A percentile compares a stretch with the other conserved stretches of the same genome.
Evolutionary conservation across 2,113 vertebrate species (phyloP).

Genomic region (Anguilla japonica): DNA sequence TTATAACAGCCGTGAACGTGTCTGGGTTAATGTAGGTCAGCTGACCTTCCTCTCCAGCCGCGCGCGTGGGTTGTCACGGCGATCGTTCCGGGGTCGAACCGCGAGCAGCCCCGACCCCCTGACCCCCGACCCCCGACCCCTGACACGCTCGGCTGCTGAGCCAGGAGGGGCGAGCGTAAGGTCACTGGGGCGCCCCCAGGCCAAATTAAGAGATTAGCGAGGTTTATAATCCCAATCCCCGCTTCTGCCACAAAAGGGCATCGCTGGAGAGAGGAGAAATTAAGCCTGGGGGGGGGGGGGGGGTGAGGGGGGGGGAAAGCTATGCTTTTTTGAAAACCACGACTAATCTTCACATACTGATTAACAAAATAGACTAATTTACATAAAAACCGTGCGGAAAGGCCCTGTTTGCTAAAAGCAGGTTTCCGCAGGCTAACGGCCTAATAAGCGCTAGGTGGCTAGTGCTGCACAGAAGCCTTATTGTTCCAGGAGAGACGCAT

Average conservation of each 20-base stretch:
- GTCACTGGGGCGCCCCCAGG: not conserved
- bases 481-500: not conserved
- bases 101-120: not conserved
- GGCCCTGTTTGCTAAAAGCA: not conserved
- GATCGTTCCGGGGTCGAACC: not conserved
- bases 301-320: not conserved
- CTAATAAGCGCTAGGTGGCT: not conserved
- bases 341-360: not conserved
- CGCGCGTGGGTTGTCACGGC: not conserved
- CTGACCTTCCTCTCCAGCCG: not conserved
- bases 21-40: conserved; percentile 5
- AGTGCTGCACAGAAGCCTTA: not conserved
- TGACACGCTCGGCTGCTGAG: not conserved
- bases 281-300: not conserved
- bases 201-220: not conserved
- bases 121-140: not conserved
- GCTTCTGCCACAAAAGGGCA: not conserved
- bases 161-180: not conserved
- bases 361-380: not conserved
- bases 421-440: not conserved
- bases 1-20: not conserved
- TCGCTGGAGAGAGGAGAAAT: not conserved
- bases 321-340: not conserved
- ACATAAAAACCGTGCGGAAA: not conserved
- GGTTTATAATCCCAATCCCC: not conserved